Conservation (phyloP, 2,797 vertebrate species). For the Hypotaenidia okinawae region DNA sequence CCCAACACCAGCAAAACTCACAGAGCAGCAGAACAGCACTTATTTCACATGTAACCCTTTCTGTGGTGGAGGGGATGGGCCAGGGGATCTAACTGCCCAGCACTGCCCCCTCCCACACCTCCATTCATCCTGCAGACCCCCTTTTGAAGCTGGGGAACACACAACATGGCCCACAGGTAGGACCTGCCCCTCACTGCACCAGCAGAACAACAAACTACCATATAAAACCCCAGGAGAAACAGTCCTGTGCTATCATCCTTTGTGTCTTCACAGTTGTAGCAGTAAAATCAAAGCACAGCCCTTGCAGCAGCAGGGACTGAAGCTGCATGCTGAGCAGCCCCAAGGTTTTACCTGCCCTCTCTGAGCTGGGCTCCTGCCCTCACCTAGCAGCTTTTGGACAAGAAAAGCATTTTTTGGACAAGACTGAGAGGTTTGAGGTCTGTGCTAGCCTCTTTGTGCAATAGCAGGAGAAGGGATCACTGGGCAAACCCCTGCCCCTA, state of each 20-base stretch:
- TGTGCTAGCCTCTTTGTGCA: neutral
- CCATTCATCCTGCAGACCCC: neutral
- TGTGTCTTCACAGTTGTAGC: neutral
- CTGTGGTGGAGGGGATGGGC: fast-evolving
- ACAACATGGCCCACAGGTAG: neutral
- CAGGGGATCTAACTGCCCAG: neutral
- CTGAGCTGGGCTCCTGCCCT: neutral
- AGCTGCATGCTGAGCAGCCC: fast-evolving
- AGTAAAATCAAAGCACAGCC: neutral
- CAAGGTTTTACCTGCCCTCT: neutral
- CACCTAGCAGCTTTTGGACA: neutral
- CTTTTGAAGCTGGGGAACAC: neutral
- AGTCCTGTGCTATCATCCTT: neutral
- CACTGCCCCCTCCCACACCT: neutral
- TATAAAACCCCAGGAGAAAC: neutral
- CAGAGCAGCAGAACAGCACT: neutral
- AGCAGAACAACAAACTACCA: neutral
- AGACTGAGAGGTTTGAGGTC: neutral
- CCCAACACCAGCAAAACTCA: no score
- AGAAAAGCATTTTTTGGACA: neutral
- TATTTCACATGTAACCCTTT: fast-evolving
- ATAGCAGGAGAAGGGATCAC: neutral
- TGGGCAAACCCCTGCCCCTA: neutral
- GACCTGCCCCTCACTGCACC: neutral
- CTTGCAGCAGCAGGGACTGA: fast-evolving